A percentile compares a stretch with the other conserved stretches of the same genome.
Conservation (phyloP, 2,888 invertebrate genomes). For the Amphipoea oculea region DNA sequence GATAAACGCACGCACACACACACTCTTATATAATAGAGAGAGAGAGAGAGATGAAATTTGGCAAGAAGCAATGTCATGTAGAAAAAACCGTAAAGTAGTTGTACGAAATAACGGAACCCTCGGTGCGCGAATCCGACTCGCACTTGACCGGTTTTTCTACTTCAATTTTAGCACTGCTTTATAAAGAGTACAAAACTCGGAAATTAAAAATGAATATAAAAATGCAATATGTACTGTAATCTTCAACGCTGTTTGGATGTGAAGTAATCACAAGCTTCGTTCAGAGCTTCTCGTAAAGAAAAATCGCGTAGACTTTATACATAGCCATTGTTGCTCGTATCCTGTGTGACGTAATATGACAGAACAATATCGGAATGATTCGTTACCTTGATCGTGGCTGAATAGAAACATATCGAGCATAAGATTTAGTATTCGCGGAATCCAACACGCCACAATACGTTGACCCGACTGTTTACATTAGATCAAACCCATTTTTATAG, state of each 20-base stretch:
- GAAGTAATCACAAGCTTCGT: neutral
- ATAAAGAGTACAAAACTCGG: neutral
- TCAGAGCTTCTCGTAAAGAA: constrained; percentile 13
- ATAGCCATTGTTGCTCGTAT: constrained; percentile 16
- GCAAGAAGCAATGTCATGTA: too few species aligned
- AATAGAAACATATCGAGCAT: constrained; percentile 66
- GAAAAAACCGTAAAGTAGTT: too few species aligned
- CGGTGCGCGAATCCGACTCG: too few species aligned
- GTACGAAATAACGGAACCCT: too few species aligned
- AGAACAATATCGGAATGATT: constrained; percentile 48
- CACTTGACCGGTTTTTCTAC: too few species aligned
- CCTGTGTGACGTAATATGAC: constrained; percentile 53
- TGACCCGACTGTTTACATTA: constrained; percentile 84
- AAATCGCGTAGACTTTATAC: constrained; percentile 23
- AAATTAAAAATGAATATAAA: neutral
- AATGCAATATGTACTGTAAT: neutral
- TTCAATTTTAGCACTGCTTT: neutral
- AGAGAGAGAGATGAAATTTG: too few species aligned
- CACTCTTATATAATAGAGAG: too few species aligned
- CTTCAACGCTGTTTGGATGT: neutral
- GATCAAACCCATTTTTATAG: constrained; percentile 70
- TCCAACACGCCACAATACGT: constrained; percentile 76
- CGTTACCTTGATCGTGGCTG: constrained; percentile 63
- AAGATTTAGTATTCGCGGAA: constrained; percentile 76
- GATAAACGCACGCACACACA: too few species aligned